phyloP scores from a whole-genome alignment of 2,888 invertebrate species.

The Oithona nana region DNA sequence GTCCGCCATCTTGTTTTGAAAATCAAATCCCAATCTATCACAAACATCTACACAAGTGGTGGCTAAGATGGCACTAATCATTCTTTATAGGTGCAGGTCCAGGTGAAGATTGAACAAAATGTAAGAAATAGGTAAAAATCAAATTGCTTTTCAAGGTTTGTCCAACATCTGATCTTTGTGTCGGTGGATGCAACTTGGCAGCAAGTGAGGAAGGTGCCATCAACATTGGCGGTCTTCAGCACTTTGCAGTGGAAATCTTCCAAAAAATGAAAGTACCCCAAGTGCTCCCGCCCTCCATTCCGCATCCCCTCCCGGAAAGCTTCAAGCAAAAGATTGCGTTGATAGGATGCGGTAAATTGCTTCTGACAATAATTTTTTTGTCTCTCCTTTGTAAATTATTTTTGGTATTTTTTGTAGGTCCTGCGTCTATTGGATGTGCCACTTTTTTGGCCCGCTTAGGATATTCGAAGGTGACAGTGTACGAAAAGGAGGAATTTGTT shows the following conservation, averaged over 20 bases:
- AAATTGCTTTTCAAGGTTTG: too few species aligned
- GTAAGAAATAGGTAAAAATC: too few species aligned
- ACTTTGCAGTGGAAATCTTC: slow-evolving; percentile 76
- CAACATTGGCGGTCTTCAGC: slow-evolving; percentile 94
- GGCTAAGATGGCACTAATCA: too few species aligned
- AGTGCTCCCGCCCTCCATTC: slow-evolving; percentile 49
- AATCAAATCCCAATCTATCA: too few species aligned
- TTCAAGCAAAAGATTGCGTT: slow-evolving; percentile 50
- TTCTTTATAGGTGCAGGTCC: too few species aligned
- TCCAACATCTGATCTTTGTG: slow-evolving; percentile 79
- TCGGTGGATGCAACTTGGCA: slow-evolving; percentile 88
- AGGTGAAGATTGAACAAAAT: too few species aligned
- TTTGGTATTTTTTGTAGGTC: too few species aligned
- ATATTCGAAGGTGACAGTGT: slow-evolving; percentile 73
- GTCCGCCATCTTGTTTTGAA: too few species aligned
- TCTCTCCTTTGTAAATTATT: too few species aligned
- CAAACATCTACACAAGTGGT: too few species aligned
- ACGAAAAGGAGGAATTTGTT: slow-evolving; percentile 63
- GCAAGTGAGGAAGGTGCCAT: slow-evolving; percentile 94
- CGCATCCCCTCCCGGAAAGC: slow-evolving; percentile 25
- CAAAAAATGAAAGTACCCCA: slow-evolving; percentile 14
- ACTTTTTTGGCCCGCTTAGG: slow-evolving; percentile 85
- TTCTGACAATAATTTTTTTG: too few species aligned
- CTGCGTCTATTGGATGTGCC: slow-evolving; percentile 87
- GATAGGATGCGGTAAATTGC: slow-evolving; percentile 81